phyloP scores from a whole-genome alignment of 2,113 vertebrate species.

The Anguilla japonica region DNA sequence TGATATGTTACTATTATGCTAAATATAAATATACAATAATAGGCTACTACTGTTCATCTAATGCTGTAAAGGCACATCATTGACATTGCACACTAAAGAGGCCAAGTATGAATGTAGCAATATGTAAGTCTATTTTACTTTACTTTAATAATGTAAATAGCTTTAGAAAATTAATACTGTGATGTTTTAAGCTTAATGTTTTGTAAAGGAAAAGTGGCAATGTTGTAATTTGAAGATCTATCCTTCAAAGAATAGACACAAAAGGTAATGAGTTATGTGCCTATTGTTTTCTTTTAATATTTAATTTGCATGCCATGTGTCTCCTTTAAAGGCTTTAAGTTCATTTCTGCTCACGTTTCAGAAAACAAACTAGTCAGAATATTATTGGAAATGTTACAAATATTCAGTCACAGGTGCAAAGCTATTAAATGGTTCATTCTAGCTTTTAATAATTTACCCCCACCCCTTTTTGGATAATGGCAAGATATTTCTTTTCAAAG shows the following conservation, averaged over 20 bases:
- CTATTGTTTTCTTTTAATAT: constrained; percentile 67
- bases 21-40: constrained; percentile 48
- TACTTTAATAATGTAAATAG: constrained; percentile 66
- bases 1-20: constrained; percentile 44
- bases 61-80: constrained; percentile 64
- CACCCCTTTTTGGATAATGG: constrained; percentile 31
- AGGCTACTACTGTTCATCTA: constrained; percentile 64
- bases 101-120: constrained; percentile 87
- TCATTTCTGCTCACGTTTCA: constrained; percentile 52
- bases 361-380: constrained; percentile 55
- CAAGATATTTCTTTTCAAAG: not conserved
- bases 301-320: constrained; percentile 75
- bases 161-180: constrained; percentile 19
- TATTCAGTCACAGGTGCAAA: constrained; percentile 51
- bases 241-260: constrained; percentile 42
- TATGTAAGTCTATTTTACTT: constrained; percentile 80
- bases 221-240: constrained; percentile 42
- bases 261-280: constrained; percentile 47
- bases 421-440: constrained; percentile 42
- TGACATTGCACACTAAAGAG: constrained; percentile 82
- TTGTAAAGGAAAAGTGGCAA: constrained; percentile 47
- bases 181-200: constrained; percentile 19
- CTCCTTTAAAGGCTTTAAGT: constrained; percentile 49
- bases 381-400: constrained; percentile 37
- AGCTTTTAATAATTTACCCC: constrained; percentile 51